Conservation (phyloP, 2,888 invertebrate species). For the Meiosimyza decipiens region DNA sequence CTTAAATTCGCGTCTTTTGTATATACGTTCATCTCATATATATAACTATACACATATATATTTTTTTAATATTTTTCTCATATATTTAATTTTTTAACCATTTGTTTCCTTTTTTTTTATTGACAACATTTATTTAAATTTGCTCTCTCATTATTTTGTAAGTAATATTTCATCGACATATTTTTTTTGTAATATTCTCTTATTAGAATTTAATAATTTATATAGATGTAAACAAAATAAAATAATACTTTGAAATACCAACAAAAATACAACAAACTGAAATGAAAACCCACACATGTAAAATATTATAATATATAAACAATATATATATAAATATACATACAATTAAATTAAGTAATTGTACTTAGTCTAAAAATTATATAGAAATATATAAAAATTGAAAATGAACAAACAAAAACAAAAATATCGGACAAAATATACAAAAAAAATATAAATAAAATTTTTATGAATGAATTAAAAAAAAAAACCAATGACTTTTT, state of each 20-base stretch:
- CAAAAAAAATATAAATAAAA: slow-evolving; percentile 57
- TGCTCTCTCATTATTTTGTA: slow-evolving; percentile 12
- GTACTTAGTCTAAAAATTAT: slow-evolving; percentile 62
- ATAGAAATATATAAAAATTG: slow-evolving; percentile 58
- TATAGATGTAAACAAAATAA: slow-evolving; percentile 45
- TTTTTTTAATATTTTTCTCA: slow-evolving; percentile 37
- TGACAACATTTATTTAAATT: neutral
- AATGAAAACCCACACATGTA: slow-evolving; percentile 43
- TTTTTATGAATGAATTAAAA: slow-evolving; percentile 63
- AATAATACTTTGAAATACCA: slow-evolving; percentile 36
- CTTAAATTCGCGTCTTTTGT: neutral
- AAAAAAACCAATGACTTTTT: slow-evolving; percentile 44
- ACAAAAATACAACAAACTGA: slow-evolving; percentile 45
- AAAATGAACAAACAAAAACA: slow-evolving; percentile 49
- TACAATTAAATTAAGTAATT: slow-evolving; percentile 44
- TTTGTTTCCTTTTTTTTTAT: neutral
- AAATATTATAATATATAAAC: slow-evolving; percentile 53
- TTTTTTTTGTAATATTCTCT: slow-evolving; percentile 30
- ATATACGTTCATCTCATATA: slow-evolving; percentile 21
- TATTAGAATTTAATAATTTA: slow-evolving; percentile 47
- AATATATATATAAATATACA: slow-evolving; percentile 51
- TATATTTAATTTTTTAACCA: slow-evolving; percentile 18
- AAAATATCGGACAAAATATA: slow-evolving; percentile 53
- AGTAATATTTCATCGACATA: slow-evolving; percentile 21
- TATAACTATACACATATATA: slow-evolving; percentile 34